Evolutionary conservation across 2,797 vertebrate species (phyloP).

Genomic region (Siniperca obscura): DNA sequence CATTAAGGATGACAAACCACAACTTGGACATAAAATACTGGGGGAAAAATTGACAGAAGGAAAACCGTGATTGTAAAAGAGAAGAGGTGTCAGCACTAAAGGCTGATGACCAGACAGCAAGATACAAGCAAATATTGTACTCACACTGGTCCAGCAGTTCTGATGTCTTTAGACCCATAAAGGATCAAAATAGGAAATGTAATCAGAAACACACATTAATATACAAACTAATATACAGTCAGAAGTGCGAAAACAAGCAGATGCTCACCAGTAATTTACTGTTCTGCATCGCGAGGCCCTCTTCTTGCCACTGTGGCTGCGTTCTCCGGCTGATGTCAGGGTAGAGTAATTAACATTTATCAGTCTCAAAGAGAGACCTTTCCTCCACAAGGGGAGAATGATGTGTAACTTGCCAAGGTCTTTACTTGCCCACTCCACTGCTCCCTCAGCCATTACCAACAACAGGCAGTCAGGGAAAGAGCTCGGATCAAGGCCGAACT

Average conservation of each 20-base stretch:
- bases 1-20: slow-evolving; percentile 16
- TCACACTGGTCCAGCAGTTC: neutral
- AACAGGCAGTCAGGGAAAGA: slow-evolving; percentile 61
- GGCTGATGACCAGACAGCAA: neutral
- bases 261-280: slow-evolving; percentile 38
- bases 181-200: slow-evolving; percentile 2
- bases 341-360: slow-evolving; percentile 86
- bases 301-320: slow-evolving; percentile 54
- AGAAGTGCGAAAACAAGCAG: slow-evolving; percentile 5
- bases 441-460: slow-evolving; percentile 75
- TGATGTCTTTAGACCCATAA: slow-evolving; percentile 3
- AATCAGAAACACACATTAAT: slow-evolving; percentile 11
- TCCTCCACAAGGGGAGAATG: slow-evolving; percentile 65
- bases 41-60: neutral
- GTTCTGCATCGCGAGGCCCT: slow-evolving; percentile 35
- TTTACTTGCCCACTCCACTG: slow-evolving; percentile 68
- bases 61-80: slow-evolving; percentile 13
- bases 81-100: slow-evolving; percentile 1
- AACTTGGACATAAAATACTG: slow-evolving; percentile 10
- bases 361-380: slow-evolving; percentile 83
- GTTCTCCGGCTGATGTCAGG: slow-evolving; percentile 77
- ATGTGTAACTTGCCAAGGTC: slow-evolving; percentile 76
- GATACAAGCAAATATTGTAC: neutral
- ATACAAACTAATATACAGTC: slow-evolving; percentile 19
- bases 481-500: slow-evolving; percentile 63